Evolutionary conservation across 2,113 vertebrate genomes (phyloP).

Genomic region (Aegotheles bennettii): DNA sequence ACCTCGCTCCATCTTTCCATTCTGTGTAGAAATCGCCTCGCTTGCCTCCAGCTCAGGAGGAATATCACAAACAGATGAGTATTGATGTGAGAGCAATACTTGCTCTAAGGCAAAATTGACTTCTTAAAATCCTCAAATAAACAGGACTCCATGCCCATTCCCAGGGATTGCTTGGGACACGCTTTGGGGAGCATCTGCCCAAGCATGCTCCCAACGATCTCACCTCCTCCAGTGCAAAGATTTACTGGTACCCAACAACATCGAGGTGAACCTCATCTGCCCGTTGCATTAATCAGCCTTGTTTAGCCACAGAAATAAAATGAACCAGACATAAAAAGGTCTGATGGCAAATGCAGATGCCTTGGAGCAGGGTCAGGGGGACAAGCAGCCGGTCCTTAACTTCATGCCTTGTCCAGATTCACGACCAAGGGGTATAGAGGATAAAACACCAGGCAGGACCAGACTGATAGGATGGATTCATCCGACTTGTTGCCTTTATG

Average conservation of each 20-base stretch:
- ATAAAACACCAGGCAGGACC: not conserved
- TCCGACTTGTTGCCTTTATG: not conserved
- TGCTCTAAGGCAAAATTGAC: not conserved
- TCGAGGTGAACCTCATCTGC: not conserved
- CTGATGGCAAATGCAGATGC: not conserved
- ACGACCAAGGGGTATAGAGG: not conserved
- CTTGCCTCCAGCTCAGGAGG: not conserved
- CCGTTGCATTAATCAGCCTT: not conserved
- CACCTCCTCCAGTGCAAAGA: fast-evolving
- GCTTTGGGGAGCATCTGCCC: not conserved
- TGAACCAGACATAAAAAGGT: not conserved
- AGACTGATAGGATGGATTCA: not conserved
- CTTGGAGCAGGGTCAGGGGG: not conserved
- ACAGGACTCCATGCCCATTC: not conserved
- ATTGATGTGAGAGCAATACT: not conserved
- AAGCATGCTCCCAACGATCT: not conserved
- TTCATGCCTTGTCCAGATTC: not conserved
- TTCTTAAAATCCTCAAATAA: not conserved
- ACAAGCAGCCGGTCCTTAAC: not conserved
- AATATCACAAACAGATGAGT: not conserved
- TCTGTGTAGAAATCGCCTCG: fast-evolving
- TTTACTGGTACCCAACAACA: not conserved
- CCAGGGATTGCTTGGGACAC: not conserved
- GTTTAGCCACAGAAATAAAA: not conserved
- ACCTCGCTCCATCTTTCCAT: not conserved